Evolutionary conservation across 2,888 invertebrate species (phyloP), one percentile per base, ranked within the genome.

Genomic region (Drymonia ruficornis): DNA sequence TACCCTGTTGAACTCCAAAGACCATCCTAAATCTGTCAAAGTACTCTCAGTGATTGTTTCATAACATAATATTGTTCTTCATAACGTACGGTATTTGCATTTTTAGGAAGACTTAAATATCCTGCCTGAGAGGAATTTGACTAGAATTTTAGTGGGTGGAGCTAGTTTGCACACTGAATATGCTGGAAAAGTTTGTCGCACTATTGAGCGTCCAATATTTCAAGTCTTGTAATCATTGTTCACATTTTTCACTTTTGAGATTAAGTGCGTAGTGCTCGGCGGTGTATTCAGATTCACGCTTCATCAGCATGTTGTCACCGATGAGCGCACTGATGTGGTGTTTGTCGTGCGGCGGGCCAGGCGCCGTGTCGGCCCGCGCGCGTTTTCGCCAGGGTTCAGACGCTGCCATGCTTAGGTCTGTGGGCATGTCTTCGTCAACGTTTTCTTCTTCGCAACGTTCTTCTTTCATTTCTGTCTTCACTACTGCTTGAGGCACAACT

Each of bases 341-440:
- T 73, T 93, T 93, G 77, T 93, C 93, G 61, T 87, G 89, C 38
- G 80, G 74, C 23, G 78, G 70, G 29, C 70, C 63, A 5, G 82
- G 70, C 28, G 79, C 67, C 45, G 83, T 74, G 64, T 91, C 87
- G 23, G 84, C 68, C 59, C 91, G 82, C 66, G 89, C 86, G 36
- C 92, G 85, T 67, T 92, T 91, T 56, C 91, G 78, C 92, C 92
- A 92, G 1, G 92, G 90, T 67, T 91, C 92, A 9, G 87, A 78
- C n/a, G 92, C 80, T 29, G 89, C 87, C 93, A 94, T 95, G 77
- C 95, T 95, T 64, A 96, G 84, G 80, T 96, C 96, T 45, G 96
- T 96, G 52, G 96, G 96, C 91, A 95, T 94, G 71, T 96, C 95
- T 64, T 95, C 95, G 58, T 94, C 94, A 53, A 91, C 93, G 34